phyloP scores from a whole-genome alignment of 2,888 invertebrate genomes.

The Zygaena filipendulae region DNA sequence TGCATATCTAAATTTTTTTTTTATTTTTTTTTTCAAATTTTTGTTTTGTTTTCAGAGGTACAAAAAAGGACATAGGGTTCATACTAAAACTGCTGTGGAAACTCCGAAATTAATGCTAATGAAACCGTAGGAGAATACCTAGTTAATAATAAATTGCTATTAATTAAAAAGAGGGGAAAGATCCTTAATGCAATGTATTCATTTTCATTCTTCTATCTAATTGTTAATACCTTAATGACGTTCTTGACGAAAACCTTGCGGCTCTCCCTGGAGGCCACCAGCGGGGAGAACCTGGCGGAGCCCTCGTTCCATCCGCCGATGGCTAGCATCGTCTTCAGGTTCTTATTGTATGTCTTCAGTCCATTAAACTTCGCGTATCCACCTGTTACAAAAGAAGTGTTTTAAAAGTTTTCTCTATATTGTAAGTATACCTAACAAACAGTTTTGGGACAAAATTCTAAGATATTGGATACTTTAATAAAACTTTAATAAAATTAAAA shows the following conservation, averaged over 20 bases:
- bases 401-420: background rate
- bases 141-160: too few species aligned
- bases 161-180: too few species aligned
- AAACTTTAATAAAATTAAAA: background rate
- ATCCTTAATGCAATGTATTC: too few species aligned
- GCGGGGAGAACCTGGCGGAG: conserved; percentile 85
- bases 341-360: conserved; percentile 91
- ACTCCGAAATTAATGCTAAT: too few species aligned
- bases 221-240: conserved; percentile 81
- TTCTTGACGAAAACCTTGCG: conserved; percentile 87
- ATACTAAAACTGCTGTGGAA: too few species aligned
- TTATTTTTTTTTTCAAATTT: too few species aligned
- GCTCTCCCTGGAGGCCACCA: conserved; percentile 82
- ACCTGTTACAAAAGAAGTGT: conserved; percentile 59
- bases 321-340: conserved; percentile 89
- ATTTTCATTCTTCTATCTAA: too few species aligned
- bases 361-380: conserved; percentile 95
- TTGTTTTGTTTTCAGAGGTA: too few species aligned
- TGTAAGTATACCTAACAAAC: background rate
- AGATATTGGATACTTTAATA: background rate
- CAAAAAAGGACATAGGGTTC: too few species aligned
- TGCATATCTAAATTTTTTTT: too few species aligned
- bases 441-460: background rate
- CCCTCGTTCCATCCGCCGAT: conserved; percentile 97
- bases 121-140: too few species aligned